phyloP scores from a whole-genome alignment of 2,797 vertebrate genomes.

The Falco concolor region DNA sequence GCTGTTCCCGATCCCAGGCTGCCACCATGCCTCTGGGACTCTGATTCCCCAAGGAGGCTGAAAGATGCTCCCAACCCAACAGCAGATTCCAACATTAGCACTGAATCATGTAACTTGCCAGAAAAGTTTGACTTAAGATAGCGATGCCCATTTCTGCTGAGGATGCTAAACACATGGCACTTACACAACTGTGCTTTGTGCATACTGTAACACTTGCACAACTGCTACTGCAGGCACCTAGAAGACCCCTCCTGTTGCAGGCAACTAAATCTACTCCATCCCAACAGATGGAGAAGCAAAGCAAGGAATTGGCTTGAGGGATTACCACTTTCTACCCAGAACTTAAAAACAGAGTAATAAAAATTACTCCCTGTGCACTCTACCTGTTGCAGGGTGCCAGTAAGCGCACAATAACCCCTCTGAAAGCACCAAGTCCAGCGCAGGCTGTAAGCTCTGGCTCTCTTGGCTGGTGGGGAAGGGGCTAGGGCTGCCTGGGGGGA shows the following conservation, averaged over 20 bases:
- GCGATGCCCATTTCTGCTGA: not conserved
- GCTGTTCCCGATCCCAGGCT: not conserved
- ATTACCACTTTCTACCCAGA: not conserved
- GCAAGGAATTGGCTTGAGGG: not conserved
- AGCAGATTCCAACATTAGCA: not conserved
- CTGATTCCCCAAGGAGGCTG: not conserved
- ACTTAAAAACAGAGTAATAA: not conserved
- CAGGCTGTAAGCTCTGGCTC: not conserved
- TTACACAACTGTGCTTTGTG: not conserved
- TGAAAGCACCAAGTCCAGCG: not conserved
- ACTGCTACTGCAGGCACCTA: not conserved
- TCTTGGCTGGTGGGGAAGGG: fast-evolving
- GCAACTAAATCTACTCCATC: not conserved
- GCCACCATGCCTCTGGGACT: not conserved
- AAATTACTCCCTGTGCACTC: not conserved
- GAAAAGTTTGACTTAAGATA: not conserved
- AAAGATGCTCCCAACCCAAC: not conserved
- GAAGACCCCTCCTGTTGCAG: not conserved
- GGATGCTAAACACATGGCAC: not conserved
- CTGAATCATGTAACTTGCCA: not conserved
- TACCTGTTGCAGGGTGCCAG: not conserved
- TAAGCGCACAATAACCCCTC: not conserved
- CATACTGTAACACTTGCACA: not conserved
- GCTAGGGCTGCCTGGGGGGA: not conserved
- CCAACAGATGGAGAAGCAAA: not conserved